phyloP scores from a whole-genome alignment of 2,113 vertebrate species.

The Suncus etruscus region DNA sequence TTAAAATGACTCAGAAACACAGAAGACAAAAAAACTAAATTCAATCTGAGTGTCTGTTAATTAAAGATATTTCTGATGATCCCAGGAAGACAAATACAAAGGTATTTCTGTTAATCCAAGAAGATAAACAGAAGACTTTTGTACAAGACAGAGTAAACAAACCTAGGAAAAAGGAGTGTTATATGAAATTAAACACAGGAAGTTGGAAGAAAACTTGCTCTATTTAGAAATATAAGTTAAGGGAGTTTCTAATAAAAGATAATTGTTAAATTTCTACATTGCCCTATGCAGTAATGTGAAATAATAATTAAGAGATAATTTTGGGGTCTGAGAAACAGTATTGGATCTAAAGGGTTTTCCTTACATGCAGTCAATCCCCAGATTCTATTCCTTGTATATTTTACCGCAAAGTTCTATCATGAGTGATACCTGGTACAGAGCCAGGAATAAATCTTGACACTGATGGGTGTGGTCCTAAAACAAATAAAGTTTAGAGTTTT shows the following conservation, averaged over 20 bases:
- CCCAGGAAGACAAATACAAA: neutral
- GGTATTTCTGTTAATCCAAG: neutral
- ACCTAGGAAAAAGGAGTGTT: neutral
- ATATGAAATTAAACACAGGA: neutral
- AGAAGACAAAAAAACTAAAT: slow-evolving; percentile 17
- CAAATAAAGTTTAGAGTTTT: too few species aligned
- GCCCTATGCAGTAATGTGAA: neutral
- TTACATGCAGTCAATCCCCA: neutral
- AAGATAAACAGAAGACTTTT: neutral
- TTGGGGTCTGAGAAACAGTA: neutral
- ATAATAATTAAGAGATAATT: slow-evolving; percentile 1
- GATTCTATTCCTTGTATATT: too few species aligned
- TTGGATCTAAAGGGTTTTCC: neutral
- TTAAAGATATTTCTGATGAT: too few species aligned
- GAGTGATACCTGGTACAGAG: too few species aligned
- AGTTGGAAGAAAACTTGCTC: neutral
- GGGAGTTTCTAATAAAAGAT: neutral
- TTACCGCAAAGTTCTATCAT: too few species aligned
- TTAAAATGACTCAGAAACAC: neutral
- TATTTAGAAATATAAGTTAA: neutral
- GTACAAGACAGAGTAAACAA: neutral
- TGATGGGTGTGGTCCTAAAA: too few species aligned
- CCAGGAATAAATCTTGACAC: too few species aligned
- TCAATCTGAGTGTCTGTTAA: neutral
- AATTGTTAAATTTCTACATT: neutral